Percentiles rank a stretch among this genome's conserved stretches.
These are phyloP conservation scores for Oscarella lobularis DNA, from an alignment of 37 sponge, comb jelly and placozoan species.

Conservation along the genomic window DNA sequence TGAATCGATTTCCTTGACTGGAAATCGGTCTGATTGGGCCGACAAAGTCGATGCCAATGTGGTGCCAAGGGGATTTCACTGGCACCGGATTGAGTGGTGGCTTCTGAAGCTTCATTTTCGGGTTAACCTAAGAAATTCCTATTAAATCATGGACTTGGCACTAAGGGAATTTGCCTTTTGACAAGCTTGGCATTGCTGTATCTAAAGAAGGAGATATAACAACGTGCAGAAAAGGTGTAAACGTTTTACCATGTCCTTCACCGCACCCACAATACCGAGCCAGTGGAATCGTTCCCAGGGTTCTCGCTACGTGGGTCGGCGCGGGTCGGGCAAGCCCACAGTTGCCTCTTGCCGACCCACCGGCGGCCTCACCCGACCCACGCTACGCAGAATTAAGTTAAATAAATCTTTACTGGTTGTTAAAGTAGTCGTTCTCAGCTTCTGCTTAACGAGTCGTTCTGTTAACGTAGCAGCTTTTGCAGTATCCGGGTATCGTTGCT, in stretches of 20 bases:
- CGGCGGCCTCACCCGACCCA: too few species aligned
- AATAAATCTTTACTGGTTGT: too few species aligned
- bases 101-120: slow-evolving; percentile 21
- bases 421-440: too few species aligned
- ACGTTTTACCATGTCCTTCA: slow-evolving; percentile 23
- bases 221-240: slow-evolving; percentile 2
- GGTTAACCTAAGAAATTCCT: too few species aligned
- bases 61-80: slow-evolving; percentile 51
- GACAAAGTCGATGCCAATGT: slow-evolving; percentile 56
- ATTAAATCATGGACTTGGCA: too few species aligned
- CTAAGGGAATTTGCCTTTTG: slow-evolving; percentile 30
- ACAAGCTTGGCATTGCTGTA: slow-evolving; percentile 42
- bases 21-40: slow-evolving; percentile 32
- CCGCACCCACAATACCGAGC: slow-evolving; percentile 31
- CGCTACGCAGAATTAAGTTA: too few species aligned
- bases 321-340: too few species aligned
- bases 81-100: slow-evolving; percentile 58
- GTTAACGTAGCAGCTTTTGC: background rate
- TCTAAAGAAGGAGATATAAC: slow-evolving; percentile 12
- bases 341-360: too few species aligned
- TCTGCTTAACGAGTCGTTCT: too few species aligned
- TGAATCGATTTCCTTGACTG: slow-evolving; percentile 21
- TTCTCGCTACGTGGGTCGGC: too few species aligned
- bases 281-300: slow-evolving; percentile 51
- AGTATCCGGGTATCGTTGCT: slow-evolving; percentile 2